Evolutionary conservation across 2,113 vertebrate genomes (phyloP).

Genomic region (Myiopsitta monachus): DNA sequence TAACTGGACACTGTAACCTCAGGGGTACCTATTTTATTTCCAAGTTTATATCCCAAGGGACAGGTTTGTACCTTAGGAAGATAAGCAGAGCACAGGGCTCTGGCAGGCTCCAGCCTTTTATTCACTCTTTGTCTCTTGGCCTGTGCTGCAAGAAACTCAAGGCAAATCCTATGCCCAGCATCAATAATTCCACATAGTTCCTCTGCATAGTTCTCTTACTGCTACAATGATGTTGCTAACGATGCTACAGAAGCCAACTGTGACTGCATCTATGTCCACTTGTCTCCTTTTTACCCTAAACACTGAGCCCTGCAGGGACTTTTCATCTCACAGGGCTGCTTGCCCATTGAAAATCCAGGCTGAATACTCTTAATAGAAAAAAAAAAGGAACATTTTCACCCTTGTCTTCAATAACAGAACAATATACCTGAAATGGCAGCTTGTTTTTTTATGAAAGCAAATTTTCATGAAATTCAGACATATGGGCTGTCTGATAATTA

Average conservation of each 20-base stretch:
- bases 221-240: neutral
- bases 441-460: neutral
- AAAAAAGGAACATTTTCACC: neutral
- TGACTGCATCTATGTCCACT: neutral
- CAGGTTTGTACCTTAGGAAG: neutral
- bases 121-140: neutral
- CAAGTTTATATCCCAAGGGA: neutral
- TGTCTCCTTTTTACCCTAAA: neutral
- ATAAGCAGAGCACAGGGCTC: neutral
- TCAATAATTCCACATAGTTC: neutral
- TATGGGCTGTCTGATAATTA: neutral
- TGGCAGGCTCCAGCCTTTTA: neutral
- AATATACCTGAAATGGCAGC: neutral
- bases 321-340: neutral
- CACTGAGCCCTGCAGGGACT: neutral
- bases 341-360: neutral
- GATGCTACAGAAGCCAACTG: neutral
- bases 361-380: neutral
- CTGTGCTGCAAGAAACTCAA: neutral
- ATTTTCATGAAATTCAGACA: neutral
- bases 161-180: neutral
- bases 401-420: fast-evolving
- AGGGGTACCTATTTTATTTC: neutral
- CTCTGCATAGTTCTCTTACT: neutral
- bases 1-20: fast-evolving